Evolutionary conservation across 2,113 vertebrate genomes (phyloP).

Genomic region (Madoqua kirkii): DNA sequence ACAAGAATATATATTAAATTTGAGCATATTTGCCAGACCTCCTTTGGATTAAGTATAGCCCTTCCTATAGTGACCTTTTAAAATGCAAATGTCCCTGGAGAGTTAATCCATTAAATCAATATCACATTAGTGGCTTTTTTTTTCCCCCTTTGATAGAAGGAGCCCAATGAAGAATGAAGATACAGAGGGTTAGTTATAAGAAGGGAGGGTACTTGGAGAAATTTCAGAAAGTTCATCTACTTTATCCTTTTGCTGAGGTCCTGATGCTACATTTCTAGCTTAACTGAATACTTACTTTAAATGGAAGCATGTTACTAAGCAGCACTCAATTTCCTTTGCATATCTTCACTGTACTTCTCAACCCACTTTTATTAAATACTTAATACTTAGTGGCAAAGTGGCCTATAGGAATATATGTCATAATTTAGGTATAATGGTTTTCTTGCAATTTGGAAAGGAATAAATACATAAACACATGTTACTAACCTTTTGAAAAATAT

Average conservation of each 20-base stretch:
- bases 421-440: neutral
- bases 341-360: neutral
- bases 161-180: neutral
- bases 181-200: neutral
- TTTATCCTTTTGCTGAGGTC: neutral
- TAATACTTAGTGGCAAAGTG: neutral
- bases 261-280: neutral
- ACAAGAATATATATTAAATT: neutral
- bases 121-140: neutral
- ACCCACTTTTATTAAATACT: neutral
- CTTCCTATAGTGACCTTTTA: neutral
- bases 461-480: neutral
- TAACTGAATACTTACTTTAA: neutral
- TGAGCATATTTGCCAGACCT: neutral
- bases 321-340: neutral
- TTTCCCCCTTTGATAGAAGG: neutral
- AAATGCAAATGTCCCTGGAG: neutral
- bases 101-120: neutral
- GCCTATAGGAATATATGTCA: neutral
- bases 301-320: neutral
- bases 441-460: constrained; percentile 2
- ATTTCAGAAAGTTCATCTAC: neutral
- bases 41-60: neutral
- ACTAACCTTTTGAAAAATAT: neutral
- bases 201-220: neutral